These are phyloP conservation scores for Mystacides longicornis DNA, from an alignment of 2,888 invertebrate species.

Conservation along the genomic window DNA sequence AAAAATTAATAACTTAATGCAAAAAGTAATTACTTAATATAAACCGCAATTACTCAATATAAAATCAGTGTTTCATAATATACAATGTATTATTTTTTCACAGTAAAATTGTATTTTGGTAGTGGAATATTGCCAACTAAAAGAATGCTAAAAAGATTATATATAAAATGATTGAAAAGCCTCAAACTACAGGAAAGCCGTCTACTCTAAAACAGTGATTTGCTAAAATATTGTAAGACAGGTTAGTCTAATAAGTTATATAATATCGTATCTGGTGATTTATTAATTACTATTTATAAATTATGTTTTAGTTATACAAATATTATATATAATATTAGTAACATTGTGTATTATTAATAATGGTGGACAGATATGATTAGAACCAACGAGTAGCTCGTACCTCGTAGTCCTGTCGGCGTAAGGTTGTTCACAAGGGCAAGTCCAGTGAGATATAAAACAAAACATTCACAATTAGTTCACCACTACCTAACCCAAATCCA, in stretches of 20 bases:
- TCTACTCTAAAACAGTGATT: conserved; percentile 49
- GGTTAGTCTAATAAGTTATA: conserved; percentile 32
- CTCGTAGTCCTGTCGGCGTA: conserved; percentile 77
- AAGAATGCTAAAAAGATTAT: conserved; percentile 38
- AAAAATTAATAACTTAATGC: conserved; percentile 11
- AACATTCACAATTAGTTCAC: conserved; percentile 58
- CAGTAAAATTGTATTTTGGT: conserved; percentile 21
- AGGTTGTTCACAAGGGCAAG: conserved; percentile 59
- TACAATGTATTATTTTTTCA: conserved; percentile 17
- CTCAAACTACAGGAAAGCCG: conserved; percentile 53
- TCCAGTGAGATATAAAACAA: conserved; percentile 61
- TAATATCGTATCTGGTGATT: not conserved
- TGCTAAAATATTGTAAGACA: conserved; percentile 30
- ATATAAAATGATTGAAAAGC: conserved; percentile 41
- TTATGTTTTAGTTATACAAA: too few relatives aligned
- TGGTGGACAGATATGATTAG: conserved; percentile 39
- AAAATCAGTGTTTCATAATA: conserved; percentile 10
- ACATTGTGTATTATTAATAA: conserved; percentile 28
- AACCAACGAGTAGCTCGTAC: conserved; percentile 71
- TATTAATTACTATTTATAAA: not conserved
- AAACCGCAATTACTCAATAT: conserved; percentile 19
- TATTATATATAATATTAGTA: conserved; percentile 33
- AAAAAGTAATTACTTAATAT: conserved; percentile 10
- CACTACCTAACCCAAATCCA: conserved; percentile 31
- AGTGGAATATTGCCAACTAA: conserved; percentile 26